Base-by-base conservation (phyloP, 1,140 invertebrate species). In the Battus philenor region DNA sequence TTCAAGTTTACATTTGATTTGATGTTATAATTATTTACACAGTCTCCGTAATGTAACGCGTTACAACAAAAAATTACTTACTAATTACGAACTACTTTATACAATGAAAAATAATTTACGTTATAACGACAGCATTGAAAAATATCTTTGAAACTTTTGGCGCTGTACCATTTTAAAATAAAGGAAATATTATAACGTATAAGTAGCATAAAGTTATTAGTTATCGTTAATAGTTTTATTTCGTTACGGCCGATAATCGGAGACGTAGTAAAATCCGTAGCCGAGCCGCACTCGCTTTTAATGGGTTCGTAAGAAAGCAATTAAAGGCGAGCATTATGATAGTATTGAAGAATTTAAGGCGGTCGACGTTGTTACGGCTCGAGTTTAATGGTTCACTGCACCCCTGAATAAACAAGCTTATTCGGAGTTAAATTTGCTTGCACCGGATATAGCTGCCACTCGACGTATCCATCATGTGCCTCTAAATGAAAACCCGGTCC, bases 341-440 rank as follows among this genome's bases (percentile, higher is more conserved):
- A 68, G 77, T 72, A 81, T 81, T 76, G 68, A 69, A 78, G 70
- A 79, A 78, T 80, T 77, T 79, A 77, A 83, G 76, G 73, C 69
- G 71, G 69, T 76, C 75, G 67, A 68, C 50, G 68, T 68, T 62
- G 70, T 78, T 72, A 75, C 73, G 71, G 62, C 59, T 73, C 45
- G 50, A 61, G 63, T 71, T 79, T 79, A 78, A 84, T 84, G 68
- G 80, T 84, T 84, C 78, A 84, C 24, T 84, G 80, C 78, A 84
- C 80, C 74, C 72, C 76, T 77, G 72, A 78, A 77, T 82, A 84
- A 84, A 84, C 80, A 84, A 58, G 63, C 51, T 70, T 80, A 76
- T 78, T 74, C 52, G 67, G 50, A 77, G 74, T 76, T 80, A 81
- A 84, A 80, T 80, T 81, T 77, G 76, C 80, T 77, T 72, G 69